Percentiles rank a stretch among this genome's conserved stretches.
These are phyloP conservation scores for Amphibalanus amphitrite DNA, from an alignment of 1,140 invertebrate genomes.

Conservation along the genomic window DNA sequence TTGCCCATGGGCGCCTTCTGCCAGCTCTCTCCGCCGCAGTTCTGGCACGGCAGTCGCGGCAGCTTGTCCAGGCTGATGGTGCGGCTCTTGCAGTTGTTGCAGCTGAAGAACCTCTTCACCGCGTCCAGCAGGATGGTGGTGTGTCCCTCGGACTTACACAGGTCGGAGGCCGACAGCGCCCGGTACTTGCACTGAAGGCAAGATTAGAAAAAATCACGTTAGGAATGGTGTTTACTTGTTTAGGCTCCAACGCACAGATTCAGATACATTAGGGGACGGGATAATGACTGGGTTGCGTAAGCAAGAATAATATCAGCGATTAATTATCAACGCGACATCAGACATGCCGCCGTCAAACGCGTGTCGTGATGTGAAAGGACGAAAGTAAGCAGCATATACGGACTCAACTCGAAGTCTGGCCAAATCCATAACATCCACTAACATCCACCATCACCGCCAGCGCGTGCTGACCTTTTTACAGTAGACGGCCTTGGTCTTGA, in stretches of 20 bases:
- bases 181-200: slow-evolving; percentile 72
- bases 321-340: no score
- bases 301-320: no score
- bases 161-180: slow-evolving; percentile 60
- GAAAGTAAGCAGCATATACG: no score
- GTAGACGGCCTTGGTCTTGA: slow-evolving; percentile 67
- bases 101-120: slow-evolving; percentile 78
- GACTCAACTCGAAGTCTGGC: no score
- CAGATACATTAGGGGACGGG: no score
- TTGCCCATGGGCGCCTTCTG: slow-evolving; percentile 59
- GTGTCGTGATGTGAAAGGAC: no score
- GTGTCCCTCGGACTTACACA: slow-evolving; percentile 66
- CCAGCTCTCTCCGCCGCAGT: slow-evolving; percentile 55
- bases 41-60: slow-evolving; percentile 54
- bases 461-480: slow-evolving; percentile 42
- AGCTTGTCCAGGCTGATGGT: slow-evolving; percentile 56
- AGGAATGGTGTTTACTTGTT: no score
- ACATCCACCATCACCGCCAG: background rate
- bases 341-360: no score
- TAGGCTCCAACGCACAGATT: no score
- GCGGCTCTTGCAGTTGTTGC: slow-evolving; percentile 63
- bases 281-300: no score
- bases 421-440: no score
- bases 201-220: no score
- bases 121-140: slow-evolving; percentile 48